Base-by-base conservation (phyloP, 2,113 vertebrate species). In the Osmerus mordax region DNA sequence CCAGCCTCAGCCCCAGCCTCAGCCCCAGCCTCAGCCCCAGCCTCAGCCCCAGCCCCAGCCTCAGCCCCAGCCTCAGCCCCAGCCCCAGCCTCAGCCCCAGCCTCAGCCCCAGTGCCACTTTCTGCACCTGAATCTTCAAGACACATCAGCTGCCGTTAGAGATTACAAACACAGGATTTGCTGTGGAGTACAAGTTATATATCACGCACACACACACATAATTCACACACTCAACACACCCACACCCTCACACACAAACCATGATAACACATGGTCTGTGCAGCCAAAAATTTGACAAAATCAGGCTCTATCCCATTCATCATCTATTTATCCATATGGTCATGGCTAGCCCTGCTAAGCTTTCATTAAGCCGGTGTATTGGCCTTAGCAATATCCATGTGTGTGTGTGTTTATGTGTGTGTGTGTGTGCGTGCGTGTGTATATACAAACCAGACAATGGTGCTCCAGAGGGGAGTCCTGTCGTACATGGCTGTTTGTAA, bases 401-500 rank as follows among this genome's bases (percentile, higher is more conserved):
- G 29, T 32, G 29, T 32, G 29, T 32, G 29, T 23, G 23, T 23
- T 23, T 23, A 23, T 32, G 3, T 56, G 55, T 19, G 19, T 56
- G n/a, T n/a, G n/a, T 18, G 21, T 56, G 3, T n/a, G 18, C 15
- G 16, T 52, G 18, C 6, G 18, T 23, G 67, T 59, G n/a, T 59
- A 4, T 59, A 32, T 25, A 29, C 23, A 25, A 12, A 13, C 61
- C 25, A 63, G 61, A 14, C 12, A 19, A 63, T 63, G 61, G 61
- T 29, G 0, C 61, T 29, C 61, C 16, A 21, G 15, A 60, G n/a
- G 2, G 7, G 8, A 60, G 8, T 21, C 58, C 58, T 60, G 58
- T 60, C 3, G 58, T 3, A 19, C 61, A 63, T 83, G 82, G 77
- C 81, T 78, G 83, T 87, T 83, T 89, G 79, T 82, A 82, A 87